Conservation (phyloP, 2,888 invertebrate genomes). For the Conomelus anceps region DNA sequence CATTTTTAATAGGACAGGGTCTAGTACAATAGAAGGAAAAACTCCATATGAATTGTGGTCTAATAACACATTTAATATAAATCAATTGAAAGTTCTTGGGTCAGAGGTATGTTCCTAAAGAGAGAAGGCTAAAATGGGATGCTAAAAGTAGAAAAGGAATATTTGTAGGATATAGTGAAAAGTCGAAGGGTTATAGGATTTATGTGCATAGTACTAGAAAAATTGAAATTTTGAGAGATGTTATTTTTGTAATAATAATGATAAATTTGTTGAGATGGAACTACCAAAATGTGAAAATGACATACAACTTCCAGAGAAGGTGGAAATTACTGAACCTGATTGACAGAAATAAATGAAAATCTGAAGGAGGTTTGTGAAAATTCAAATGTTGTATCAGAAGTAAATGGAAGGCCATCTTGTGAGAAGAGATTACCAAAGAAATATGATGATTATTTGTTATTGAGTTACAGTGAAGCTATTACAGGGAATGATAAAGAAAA, state of each 20-base stretch:
- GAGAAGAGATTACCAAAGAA: background rate
- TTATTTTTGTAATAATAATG: background rate
- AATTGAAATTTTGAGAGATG: background rate
- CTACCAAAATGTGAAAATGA: background rate
- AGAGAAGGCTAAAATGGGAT: background rate
- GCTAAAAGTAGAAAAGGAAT: background rate
- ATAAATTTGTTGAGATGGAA: background rate
- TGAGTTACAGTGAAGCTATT: slow-evolving; percentile 24
- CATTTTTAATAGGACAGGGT: slow-evolving; percentile 3
- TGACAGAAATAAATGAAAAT: background rate
- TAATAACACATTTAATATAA: background rate
- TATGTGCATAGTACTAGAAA: background rate
- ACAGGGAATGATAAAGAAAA: slow-evolving; percentile 14
- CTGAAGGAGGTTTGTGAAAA: background rate
- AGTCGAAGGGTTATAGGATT: background rate
- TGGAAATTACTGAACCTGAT: background rate
- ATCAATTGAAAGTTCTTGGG: background rate
- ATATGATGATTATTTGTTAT: slow-evolving; percentile 17
- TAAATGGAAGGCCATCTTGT: background rate
- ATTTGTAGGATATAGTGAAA: background rate
- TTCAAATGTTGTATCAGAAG: background rate
- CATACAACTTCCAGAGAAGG: background rate
- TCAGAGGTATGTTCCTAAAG: slow-evolving; percentile 2
- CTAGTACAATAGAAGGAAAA: background rate
- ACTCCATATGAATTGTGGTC: slow-evolving; percentile 14